These are phyloP conservation scores for Pachymerium ferrugineum DNA, from an alignment of 2,888 invertebrate species.

Conservation along the genomic window DNA sequence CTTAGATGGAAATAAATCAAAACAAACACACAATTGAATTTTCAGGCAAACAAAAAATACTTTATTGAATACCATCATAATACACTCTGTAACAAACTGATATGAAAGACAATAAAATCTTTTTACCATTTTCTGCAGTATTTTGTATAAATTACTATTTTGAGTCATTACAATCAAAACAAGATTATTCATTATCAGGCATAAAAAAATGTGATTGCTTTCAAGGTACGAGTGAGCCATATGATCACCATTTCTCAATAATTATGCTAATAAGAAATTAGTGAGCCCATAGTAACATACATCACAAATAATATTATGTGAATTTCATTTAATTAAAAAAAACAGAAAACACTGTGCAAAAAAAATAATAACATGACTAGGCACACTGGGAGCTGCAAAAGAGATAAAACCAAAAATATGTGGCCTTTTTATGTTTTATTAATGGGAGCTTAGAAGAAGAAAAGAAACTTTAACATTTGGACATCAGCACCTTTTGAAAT, in stretches of 20 bases:
- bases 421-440: conserved; percentile 12
- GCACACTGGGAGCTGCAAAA: conserved; percentile 29
- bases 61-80: conserved; percentile 37
- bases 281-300: neutral
- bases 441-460: neutral
- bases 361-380: conserved; percentile 32
- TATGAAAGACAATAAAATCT: conserved; percentile 37
- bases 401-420: neutral
- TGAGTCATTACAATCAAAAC: conserved; percentile 23
- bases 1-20: neutral
- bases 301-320: neutral
- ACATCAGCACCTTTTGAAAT: conserved; percentile 28
- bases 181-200: conserved; percentile 11
- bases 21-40: too few relatives aligned
- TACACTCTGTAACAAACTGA: conserved; percentile 38
- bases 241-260: neutral
- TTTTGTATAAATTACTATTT: conserved; percentile 35
- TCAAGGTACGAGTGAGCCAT: conserved; percentile 10
- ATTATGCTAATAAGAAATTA: conserved; percentile 28
- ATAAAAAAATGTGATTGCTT: conserved; percentile 12
- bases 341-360: conserved; percentile 16
- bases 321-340: neutral
- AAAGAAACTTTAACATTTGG: neutral
- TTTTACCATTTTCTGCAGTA: conserved; percentile 30
- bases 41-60: conserved; percentile 32